These are phyloP conservation scores for Aphelocoma californica DNA, from an alignment of 2,797 vertebrate genomes.

Conservation along the genomic window DNA sequence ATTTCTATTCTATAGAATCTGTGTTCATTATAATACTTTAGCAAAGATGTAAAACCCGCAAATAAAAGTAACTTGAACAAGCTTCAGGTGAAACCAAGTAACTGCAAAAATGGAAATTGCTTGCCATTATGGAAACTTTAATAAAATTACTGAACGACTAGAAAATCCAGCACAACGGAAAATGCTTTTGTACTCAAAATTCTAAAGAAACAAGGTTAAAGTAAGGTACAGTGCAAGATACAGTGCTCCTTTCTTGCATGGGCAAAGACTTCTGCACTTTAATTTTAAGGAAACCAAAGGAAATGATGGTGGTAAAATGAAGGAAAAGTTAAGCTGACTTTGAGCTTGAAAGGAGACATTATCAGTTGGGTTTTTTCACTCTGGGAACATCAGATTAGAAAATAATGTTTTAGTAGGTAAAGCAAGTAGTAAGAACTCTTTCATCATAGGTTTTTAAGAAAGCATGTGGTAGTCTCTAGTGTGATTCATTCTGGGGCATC, in stretches of 20 bases:
- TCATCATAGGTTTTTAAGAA: not conserved
- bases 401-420: not conserved
- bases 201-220: not conserved
- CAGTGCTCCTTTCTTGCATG: not conserved
- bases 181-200: not conserved
- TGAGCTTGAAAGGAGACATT: not conserved
- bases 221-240: not conserved
- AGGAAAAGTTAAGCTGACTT: not conserved
- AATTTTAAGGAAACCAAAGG: not conserved
- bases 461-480: not conserved
- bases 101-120: not conserved
- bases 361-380: not conserved
- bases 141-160: not conserved
- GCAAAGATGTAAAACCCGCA: not conserved
- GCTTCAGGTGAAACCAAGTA: not conserved
- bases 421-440: not conserved
- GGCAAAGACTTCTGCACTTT: not conserved
- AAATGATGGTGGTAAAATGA: not conserved
- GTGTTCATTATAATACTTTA: not conserved
- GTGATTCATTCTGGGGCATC: not conserved
- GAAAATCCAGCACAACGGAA: not conserved
- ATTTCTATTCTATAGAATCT: too few relatives aligned
- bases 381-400: not conserved
- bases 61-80: not conserved
- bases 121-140: fast-evolving